A percentile compares a stretch with the other conserved stretches of the same genome.
These are phyloP conservation scores for Lucifuga dentata DNA, from an alignment of 2,113 vertebrate genomes.

Conservation along the genomic window DNA sequence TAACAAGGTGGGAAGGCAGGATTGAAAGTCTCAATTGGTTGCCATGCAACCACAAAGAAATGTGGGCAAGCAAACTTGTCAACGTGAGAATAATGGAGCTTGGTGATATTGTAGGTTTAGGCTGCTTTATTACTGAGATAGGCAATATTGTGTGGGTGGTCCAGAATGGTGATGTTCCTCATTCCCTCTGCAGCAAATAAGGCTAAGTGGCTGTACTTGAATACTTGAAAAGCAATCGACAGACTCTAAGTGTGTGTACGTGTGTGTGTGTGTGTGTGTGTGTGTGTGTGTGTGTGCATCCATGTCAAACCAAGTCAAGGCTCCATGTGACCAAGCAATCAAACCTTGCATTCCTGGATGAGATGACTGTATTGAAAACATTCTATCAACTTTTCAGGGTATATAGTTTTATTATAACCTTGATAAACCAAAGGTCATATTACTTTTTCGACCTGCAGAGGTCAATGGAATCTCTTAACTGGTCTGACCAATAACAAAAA, in stretches of 20 bases:
- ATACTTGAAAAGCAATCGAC: slow-evolving; percentile 1
- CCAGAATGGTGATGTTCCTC: slow-evolving; percentile 26
- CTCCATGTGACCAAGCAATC: background rate
- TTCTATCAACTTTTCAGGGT: too few species aligned
- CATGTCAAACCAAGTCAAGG: background rate
- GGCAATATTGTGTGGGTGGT: slow-evolving; percentile 54
- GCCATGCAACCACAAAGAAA: slow-evolving; percentile 59
- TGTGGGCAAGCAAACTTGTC: slow-evolving; percentile 63
- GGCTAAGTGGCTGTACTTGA: slow-evolving; percentile 10
- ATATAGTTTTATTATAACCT: too few species aligned
- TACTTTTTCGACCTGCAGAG: too few species aligned
- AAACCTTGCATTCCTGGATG: too few species aligned
- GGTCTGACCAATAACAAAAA: background rate
- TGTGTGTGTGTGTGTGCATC: background rate
- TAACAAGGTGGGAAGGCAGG: slow-evolving; percentile 53
- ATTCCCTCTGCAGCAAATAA: slow-evolving; percentile 8
- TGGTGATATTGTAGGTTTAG: slow-evolving; percentile 45
- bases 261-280: background rate
- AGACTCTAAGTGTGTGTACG: background rate
- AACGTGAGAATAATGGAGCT: slow-evolving; percentile 49
- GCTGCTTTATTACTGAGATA: slow-evolving; percentile 41
- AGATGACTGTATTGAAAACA: too few species aligned
- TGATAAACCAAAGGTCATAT: too few species aligned
- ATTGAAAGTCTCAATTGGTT: slow-evolving; percentile 48
- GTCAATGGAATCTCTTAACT: background rate